Base-by-base conservation (phyloP, 2,888 invertebrate species). In the Mythimna impura region DNA sequence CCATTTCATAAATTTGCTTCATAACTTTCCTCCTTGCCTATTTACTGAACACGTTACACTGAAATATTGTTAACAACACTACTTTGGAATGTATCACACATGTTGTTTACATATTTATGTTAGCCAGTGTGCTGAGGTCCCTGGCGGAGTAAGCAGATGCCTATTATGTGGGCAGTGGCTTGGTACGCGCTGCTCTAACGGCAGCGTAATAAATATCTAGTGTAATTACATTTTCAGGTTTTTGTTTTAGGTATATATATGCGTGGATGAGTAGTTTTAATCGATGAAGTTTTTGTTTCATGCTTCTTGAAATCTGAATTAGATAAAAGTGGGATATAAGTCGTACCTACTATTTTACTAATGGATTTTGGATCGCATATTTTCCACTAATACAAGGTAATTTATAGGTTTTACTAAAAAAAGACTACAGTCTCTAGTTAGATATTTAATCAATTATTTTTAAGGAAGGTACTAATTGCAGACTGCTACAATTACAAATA, bases 1-100 rank as follows among this genome's bases (percentile, higher is more conserved):
- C 92, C 92, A 93, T 93, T 93, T 93, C 92, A 92, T 92, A 93
- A 93, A 93, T 93, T 91, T 90, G 90, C 90, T 93, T 90, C 90
- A 90, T 91, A 90, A 90, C 88, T 92, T 91, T 86, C 81, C 87
- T 89, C 82, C 83, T 85, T 82, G 87, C 83, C 86, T 89, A 87
- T 90, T 89, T 90, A 88, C 88, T 86, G 87, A 85, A 90, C 87
- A 89, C 83, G 81, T 86, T 89, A 84, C 78, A 71, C 83, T 89
- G 84, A 91, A 90, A 91, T 89, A 89, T 89, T 90, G 87, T 90
- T 73, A 85, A 69, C 80, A 87, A 84, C 81, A 86, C 82, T 80
- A 82, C 68, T 78, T 83, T 73, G 77, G 67, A 78, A 84, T 78
- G 71, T 70, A 73, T 52, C 57, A 66, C 54, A 71, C 55, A 22